Evolutionary conservation across 2,113 vertebrate species (phyloP), one percentile per base, ranked within the genome.

Genomic region (Solea senegalensis): DNA sequence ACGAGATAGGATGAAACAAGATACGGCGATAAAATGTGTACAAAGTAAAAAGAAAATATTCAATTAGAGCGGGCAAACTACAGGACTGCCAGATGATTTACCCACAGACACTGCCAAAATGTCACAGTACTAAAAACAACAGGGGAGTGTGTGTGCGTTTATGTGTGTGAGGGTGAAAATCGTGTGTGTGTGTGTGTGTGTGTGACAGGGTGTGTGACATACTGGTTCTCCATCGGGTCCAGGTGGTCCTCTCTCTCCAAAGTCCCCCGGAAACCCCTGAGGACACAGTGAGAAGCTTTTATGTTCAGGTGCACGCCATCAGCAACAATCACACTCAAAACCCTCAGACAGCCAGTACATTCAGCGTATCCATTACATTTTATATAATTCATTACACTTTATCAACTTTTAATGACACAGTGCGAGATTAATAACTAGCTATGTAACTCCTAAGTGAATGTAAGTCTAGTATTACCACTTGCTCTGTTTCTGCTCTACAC

Each of bases 211-310:
- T 49, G 44, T 66, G 58, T 40, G 73, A 98, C 97, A 95, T 95
- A 99, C 97, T n/a, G 98, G 97, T 85, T 97, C 97, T 78, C 98
- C 98, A 69, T 99, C 98, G 12, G 95, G 90, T 83, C 98, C 98
- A 5, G 98, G 98, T 76, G 95, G 96, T 83, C 98, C 98, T 90
- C 96, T 93, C 69, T 99, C 96, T 41, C 98, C 97, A 90, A 96
- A 97, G 87, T 98, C 95, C 81, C 98, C 97, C 63, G 96, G 96
- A 94, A 99, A 99, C 14, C 98, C 98, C 97, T 99, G 74, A 68
- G 67, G 70, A 87, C 69, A 83, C 40, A 84, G 83, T 78, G 82
- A 87, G 88, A 28, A 43, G 0, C 2, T 78, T 87, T 85, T 55
- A 85, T 68, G 69, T 46, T 66, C 43, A 28, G 72, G 34, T 66